These are phyloP conservation scores for Argyrosomus regius DNA, from an alignment of 2,797 vertebrate genomes.

Conservation along the genomic window DNA sequence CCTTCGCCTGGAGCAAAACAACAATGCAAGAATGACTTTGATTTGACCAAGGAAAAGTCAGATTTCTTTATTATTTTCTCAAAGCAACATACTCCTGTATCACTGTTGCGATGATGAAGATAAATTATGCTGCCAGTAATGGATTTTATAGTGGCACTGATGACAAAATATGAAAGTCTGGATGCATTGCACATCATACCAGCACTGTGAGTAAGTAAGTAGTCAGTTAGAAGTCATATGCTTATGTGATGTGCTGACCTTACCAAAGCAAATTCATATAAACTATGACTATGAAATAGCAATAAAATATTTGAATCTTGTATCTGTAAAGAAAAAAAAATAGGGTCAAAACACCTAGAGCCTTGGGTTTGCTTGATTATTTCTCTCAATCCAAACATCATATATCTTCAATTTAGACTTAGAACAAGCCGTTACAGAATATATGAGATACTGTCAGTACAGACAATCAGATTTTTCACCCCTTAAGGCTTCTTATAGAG, in stretches of 20 bases:
- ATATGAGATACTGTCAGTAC: neutral
- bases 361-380: neutral
- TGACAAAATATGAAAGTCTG: constrained; percentile 5
- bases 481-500: neutral
- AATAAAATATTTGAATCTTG: neutral
- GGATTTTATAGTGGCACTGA: constrained; percentile 6
- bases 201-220: too few relatives aligned
- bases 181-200: neutral
- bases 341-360: neutral
- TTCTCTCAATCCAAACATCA: neutral
- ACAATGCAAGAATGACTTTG: constrained; percentile 62
- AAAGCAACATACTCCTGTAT: constrained; percentile 17
- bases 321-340: neutral
- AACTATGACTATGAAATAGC: too few relatives aligned
- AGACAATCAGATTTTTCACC: neutral
- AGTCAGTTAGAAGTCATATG: too few relatives aligned
- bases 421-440: neutral
- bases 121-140: constrained; percentile 5
- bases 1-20: constrained; percentile 50
- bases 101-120: constrained; percentile 31
- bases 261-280: too few relatives aligned
- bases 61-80: constrained; percentile 37
- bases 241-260: too few relatives aligned
- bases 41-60: constrained; percentile 62
- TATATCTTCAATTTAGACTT: neutral